A percentile compares a stretch with the other conserved stretches of the same genome.
Conservation (phyloP, 2,888 invertebrate genomes). For the Drosophila multiciliata region DNA sequence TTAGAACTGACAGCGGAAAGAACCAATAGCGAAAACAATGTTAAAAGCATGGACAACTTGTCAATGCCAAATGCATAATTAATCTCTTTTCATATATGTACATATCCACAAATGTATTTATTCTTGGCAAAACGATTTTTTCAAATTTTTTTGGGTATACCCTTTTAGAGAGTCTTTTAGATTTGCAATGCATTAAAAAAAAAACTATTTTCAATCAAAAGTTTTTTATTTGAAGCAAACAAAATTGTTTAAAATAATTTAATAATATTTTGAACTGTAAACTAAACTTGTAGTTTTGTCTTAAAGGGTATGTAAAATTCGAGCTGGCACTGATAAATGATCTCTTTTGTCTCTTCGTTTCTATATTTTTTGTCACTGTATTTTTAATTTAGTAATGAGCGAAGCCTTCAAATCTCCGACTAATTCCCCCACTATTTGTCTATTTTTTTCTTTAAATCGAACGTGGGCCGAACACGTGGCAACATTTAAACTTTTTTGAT, state of each 20-base stretch:
- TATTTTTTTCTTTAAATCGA: neutral
- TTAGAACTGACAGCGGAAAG: slow-evolving; percentile 9
- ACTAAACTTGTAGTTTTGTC: neutral
- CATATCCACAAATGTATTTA: neutral
- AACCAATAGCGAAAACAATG: slow-evolving; percentile 10
- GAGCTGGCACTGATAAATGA: neutral
- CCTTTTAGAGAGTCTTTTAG: neutral
- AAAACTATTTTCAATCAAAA: too few species aligned
- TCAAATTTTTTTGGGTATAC: slow-evolving; percentile 6
- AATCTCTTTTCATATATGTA: slow-evolving; percentile 24
- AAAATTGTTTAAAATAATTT: neutral
- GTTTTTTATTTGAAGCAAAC: neutral
- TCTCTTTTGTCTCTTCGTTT: neutral
- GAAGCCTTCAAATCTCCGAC: slow-evolving; percentile 20
- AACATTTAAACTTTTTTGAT: slow-evolving; percentile 18
- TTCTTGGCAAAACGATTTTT: slow-evolving; percentile 11
- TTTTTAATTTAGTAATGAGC: slow-evolving; percentile 21
- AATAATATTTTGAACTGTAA: neutral
- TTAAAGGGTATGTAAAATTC: neutral
- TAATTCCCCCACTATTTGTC: neutral
- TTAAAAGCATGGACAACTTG: slow-evolving; percentile 26
- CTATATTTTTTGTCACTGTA: slow-evolving; percentile 4
- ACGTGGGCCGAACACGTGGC: slow-evolving; percentile 46
- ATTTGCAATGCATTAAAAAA: neutral
- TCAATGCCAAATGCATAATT: slow-evolving; percentile 41